Percentiles rank a stretch among this genome's conserved stretches.
phyloP scores from a whole-genome alignment of 2,888 invertebrate genomes.

The Hirtodrosophila histrioides region DNA sequence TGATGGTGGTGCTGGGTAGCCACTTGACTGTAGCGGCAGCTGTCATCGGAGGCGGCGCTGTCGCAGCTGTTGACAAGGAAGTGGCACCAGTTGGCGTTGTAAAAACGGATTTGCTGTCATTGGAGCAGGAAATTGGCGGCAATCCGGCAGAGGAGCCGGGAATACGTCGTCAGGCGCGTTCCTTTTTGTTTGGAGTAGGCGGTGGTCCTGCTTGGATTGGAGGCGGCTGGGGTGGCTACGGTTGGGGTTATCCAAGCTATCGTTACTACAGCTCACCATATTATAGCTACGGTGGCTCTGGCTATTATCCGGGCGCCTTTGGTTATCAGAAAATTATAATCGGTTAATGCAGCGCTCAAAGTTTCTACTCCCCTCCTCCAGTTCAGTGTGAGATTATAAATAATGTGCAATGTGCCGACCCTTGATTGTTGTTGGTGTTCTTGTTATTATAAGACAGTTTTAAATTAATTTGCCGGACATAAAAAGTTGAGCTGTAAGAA shows the following conservation, averaged over 20 bases:
- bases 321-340: slow-evolving; percentile 63
- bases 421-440: slow-evolving; percentile 25
- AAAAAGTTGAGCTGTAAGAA: slow-evolving; percentile 59
- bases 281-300: slow-evolving; percentile 48
- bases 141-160: slow-evolving; percentile 45
- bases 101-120: slow-evolving; percentile 76
- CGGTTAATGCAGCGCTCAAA: slow-evolving; percentile 42
- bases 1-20: slow-evolving; percentile 37
- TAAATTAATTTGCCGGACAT: slow-evolving; percentile 77
- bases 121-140: slow-evolving; percentile 75
- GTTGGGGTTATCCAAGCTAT: slow-evolving; percentile 42
- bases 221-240: slow-evolving; percentile 37
- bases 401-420: slow-evolving; percentile 58
- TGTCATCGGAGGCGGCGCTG: slow-evolving; percentile 36
- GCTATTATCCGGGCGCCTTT: slow-evolving; percentile 59
- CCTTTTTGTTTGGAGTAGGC: slow-evolving; percentile 47
- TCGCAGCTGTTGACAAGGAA: slow-evolving; percentile 71
- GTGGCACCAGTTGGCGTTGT: slow-evolving; percentile 71
- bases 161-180: slow-evolving; percentile 46
- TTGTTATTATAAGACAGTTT: slow-evolving; percentile 67
- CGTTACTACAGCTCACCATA: slow-evolving; percentile 17
- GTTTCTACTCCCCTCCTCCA: neutral
- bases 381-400: slow-evolving; percentile 72
- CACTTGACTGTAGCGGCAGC: slow-evolving; percentile 55
- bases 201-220: slow-evolving; percentile 47